phyloP scores from a whole-genome alignment of 1,140 invertebrate genomes.

The Adoxophyes honmai region DNA sequence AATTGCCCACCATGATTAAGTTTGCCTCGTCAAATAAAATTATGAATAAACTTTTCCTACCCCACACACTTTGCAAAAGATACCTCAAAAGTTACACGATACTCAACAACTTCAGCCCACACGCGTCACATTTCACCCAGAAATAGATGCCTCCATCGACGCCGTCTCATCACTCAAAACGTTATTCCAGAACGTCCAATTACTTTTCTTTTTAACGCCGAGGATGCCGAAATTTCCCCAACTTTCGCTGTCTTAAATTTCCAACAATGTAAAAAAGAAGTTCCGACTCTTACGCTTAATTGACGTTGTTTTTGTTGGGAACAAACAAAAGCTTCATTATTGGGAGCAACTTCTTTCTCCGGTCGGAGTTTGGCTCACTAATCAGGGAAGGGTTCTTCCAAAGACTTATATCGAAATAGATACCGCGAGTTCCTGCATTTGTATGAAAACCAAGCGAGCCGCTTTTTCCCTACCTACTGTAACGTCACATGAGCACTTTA shows the following conservation, averaged over 20 bases:
- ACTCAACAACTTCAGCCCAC: no score
- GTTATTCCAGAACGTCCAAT: background rate
- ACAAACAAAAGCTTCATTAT: conserved; percentile 15
- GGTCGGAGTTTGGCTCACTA: background rate
- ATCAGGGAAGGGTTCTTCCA: conserved; percentile 13
- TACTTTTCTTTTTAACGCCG: conserved; percentile 12
- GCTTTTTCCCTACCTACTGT: no score
- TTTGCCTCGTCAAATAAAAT: no score
- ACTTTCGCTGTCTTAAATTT: conserved; percentile 6
- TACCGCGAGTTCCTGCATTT: no score
- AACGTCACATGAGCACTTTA: no score
- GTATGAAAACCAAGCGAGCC: no score
- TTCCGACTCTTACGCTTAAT: conserved; percentile 13
- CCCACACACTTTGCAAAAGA: no score
- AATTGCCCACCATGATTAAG: no score
- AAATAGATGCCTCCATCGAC: background rate
- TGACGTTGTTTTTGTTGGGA: conserved; percentile 11
- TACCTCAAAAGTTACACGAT: background rate
- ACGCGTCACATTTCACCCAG: no score
- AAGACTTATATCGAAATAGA: no score
- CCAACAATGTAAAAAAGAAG: conserved; percentile 5
- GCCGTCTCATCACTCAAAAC: conserved; percentile 10
- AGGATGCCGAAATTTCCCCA: background rate
- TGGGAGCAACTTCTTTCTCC: conserved; percentile 12
- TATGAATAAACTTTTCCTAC: no score